Conservation (phyloP, 2,888 invertebrate genomes). For the Epinotia ramella region DNA sequence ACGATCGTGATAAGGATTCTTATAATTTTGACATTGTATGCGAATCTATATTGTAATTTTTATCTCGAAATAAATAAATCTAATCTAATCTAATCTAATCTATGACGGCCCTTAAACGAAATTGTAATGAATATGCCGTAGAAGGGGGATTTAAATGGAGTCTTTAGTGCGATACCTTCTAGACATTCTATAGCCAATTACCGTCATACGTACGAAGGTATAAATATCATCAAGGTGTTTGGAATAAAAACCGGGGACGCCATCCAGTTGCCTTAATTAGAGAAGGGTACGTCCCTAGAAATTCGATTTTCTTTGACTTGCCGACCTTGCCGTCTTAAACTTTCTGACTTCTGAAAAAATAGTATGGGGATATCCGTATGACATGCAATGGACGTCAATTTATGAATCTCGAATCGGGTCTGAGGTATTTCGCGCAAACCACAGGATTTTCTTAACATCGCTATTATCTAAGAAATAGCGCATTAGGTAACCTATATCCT, state of each 20-base stretch:
- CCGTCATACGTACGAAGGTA: not conserved
- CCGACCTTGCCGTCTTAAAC: not conserved
- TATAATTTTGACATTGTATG: too few species aligned
- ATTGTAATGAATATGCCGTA: not conserved
- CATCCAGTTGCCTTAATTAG: too few species aligned
- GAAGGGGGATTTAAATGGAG: not conserved
- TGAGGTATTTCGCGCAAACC: not conserved
- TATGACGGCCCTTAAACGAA: not conserved
- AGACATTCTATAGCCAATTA: not conserved
- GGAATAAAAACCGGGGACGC: not conserved
- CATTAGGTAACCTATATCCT: slow-evolving; percentile 44
- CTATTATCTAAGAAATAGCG: slow-evolving; percentile 25
- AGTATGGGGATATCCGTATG: not conserved
- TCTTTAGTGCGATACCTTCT: not conserved
- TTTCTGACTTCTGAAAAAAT: not conserved
- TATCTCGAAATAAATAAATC: too few species aligned
- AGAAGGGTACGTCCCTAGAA: not conserved
- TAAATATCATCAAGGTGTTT: not conserved
- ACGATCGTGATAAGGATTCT: too few species aligned
- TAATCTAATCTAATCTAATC: too few species aligned
- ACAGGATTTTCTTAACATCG: not conserved
- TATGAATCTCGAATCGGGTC: not conserved
- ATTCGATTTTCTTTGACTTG: not conserved
- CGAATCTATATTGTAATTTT: too few species aligned
- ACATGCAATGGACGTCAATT: not conserved